Conservation (phyloP, 2,888 invertebrate species). For the Aquatica leii region DNA sequence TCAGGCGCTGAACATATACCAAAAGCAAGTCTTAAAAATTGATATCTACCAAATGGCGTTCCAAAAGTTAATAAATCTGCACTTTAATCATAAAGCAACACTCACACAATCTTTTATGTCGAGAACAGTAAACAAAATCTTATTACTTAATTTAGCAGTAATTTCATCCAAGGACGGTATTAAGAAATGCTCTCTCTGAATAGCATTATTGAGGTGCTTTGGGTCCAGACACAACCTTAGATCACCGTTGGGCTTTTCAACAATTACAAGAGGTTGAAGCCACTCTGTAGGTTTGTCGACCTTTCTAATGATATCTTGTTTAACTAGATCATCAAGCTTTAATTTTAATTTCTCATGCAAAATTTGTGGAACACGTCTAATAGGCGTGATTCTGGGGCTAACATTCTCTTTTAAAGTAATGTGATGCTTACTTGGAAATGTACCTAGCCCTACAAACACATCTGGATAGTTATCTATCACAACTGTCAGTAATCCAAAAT, state of each 20-base stretch:
- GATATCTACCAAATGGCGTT: conserved; percentile 39
- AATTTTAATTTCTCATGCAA: neutral
- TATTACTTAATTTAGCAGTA: conserved; percentile 21
- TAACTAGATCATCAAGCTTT: neutral
- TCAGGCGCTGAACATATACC: conserved; percentile 42
- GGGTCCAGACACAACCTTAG: neutral
- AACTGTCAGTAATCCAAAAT: too few species aligned
- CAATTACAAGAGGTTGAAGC: neutral
- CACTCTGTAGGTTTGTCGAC: conserved; percentile 2
- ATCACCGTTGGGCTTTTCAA: neutral
- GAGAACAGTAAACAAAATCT: conserved; percentile 31
- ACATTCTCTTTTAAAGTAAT: conserved; percentile 1
- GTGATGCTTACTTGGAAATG: neutral
- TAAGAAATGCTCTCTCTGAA: conserved; percentile 44
- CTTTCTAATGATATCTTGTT: neutral
- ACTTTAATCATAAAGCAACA: conserved; percentile 14
- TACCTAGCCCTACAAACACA: neutral
- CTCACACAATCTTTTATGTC: conserved; percentile 21
- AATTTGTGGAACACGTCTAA: neutral
- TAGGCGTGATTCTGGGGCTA: neutral
- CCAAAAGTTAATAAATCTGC: conserved; percentile 22
- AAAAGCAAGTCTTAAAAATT: conserved; percentile 38
- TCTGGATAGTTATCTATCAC: neutral
- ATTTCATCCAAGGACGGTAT: conserved; percentile 47
- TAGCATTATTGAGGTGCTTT: conserved; percentile 43